phyloP scores from a whole-genome alignment of 2,888 invertebrate species.

The Cybosia mesomella region DNA sequence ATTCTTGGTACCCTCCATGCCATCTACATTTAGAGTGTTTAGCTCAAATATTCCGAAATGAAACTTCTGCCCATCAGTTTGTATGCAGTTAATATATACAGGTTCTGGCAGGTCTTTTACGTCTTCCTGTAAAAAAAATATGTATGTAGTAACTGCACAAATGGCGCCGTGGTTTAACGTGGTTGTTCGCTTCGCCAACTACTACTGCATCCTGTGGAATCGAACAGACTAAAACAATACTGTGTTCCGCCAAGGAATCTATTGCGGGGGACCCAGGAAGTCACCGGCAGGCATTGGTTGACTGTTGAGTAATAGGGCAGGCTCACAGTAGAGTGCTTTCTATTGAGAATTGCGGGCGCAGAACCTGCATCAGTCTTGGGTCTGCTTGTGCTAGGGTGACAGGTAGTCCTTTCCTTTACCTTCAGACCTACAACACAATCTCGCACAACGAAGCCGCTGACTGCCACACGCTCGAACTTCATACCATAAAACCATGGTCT shows the following conservation, averaged over 20 bases:
- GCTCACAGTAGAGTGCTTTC: too few relatives aligned
- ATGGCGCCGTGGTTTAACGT: not conserved
- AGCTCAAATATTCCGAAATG: slow-evolving; percentile 95
- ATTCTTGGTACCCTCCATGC: slow-evolving; percentile 89
- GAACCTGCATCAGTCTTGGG: too few relatives aligned
- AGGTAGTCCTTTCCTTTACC: too few relatives aligned
- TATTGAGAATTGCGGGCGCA: too few relatives aligned
- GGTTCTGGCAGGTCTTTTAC: slow-evolving; percentile 91
- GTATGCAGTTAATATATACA: slow-evolving; percentile 93
- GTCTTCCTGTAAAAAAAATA: slow-evolving; percentile 79
- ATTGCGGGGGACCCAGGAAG: not conserved
- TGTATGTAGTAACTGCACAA: not conserved
- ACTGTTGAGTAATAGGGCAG: too few relatives aligned
- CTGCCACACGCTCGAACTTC: too few relatives aligned
- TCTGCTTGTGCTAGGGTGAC: too few relatives aligned
- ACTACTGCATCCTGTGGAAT: not conserved
- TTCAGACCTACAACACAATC: too few relatives aligned
- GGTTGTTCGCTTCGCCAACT: not conserved
- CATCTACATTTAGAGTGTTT: slow-evolving; percentile 91
- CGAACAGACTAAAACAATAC: not conserved
- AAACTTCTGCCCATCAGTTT: slow-evolving; percentile 92
- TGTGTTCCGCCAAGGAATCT: not conserved
- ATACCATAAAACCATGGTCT: too few relatives aligned
- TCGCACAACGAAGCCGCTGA: too few relatives aligned
- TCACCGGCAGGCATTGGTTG: too few relatives aligned